These are phyloP conservation scores for Nebria ingens DNA, from an alignment of 1,140 invertebrate genomes.

Conservation along the genomic window DNA sequence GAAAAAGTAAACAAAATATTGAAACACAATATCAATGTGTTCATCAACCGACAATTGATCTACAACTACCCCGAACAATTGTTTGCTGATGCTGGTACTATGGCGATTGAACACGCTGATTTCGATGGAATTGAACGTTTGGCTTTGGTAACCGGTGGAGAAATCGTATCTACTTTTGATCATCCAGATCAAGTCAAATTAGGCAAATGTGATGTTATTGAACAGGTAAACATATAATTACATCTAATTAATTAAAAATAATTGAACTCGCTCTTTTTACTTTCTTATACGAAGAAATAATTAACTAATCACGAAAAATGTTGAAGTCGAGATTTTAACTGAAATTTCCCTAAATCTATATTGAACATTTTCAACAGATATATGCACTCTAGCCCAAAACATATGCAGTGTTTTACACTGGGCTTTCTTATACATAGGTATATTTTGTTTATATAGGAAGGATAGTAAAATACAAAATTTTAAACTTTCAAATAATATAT, in stretches of 20 bases:
- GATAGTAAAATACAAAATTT: too few species aligned
- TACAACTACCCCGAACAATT: conserved; percentile 99
- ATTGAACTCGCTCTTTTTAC: too few species aligned
- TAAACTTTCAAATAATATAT: too few species aligned
- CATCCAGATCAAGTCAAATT: conserved; percentile 84
- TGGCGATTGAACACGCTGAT: conserved; percentile 99
- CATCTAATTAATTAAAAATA: too few species aligned
- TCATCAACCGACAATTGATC: conserved; percentile 98
- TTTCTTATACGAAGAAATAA: too few species aligned
- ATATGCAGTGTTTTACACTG: too few species aligned
- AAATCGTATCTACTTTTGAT: conserved; percentile 99
- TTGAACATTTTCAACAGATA: too few species aligned
- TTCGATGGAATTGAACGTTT: conserved; percentile 98
- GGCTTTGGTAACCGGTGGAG: conserved; percentile 93
- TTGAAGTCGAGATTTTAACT: conserved; percentile 14
- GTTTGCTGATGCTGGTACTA: conserved; percentile 95
- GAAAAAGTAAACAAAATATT: conserved; percentile 97
- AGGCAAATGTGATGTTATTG: conserved; percentile 90
- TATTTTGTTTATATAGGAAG: too few species aligned
- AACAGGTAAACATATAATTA: conserved; percentile 78
- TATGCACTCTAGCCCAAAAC: too few species aligned
- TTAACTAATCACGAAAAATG: too few species aligned
- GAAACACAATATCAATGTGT: conserved; percentile 94
- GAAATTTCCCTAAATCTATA: too few species aligned
- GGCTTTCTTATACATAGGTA: too few species aligned